These are phyloP conservation scores for Falco novaeseelandiae DNA, from an alignment of 2,797 vertebrate species.

Conservation along the genomic window DNA sequence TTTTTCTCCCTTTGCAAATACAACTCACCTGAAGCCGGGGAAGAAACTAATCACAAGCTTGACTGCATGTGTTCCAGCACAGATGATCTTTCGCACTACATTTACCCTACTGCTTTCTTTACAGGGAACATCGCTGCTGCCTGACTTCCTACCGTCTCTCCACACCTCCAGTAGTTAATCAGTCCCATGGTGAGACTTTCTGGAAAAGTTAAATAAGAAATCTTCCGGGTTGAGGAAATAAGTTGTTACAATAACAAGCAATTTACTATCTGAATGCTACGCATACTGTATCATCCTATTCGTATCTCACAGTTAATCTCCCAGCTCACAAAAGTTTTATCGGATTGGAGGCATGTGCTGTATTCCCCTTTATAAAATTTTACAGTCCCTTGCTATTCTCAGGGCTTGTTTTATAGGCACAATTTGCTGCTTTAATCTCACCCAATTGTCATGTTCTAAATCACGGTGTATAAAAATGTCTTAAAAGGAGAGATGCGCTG, in stretches of 20 bases:
- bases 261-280: constrained; percentile 62
- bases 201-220: constrained; percentile 21
- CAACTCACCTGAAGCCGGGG: neutral
- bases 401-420: constrained; percentile 79
- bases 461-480: constrained; percentile 79
- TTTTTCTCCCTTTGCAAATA: neutral
- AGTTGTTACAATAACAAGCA: constrained; percentile 69
- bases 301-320: constrained; percentile 79
- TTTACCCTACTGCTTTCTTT: neutral
- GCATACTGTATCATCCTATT: constrained; percentile 72
- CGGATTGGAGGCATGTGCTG: constrained; percentile 73
- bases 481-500: constrained; percentile 75
- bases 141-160: neutral
- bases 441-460: constrained; percentile 81
- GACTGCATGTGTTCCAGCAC: neutral
- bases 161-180: neutral
- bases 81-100: neutral
- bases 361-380: constrained; percentile 80
- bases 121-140: neutral
- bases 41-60: constrained; percentile 30
- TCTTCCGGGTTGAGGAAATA: constrained; percentile 54
- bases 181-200: neutral
- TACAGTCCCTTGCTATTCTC: constrained; percentile 78
- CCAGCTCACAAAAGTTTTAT: constrained; percentile 79
- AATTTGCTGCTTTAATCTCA: constrained; percentile 81